Conservation (phyloP, 2,888 invertebrate genomes). For the Torymus auratus region DNA sequence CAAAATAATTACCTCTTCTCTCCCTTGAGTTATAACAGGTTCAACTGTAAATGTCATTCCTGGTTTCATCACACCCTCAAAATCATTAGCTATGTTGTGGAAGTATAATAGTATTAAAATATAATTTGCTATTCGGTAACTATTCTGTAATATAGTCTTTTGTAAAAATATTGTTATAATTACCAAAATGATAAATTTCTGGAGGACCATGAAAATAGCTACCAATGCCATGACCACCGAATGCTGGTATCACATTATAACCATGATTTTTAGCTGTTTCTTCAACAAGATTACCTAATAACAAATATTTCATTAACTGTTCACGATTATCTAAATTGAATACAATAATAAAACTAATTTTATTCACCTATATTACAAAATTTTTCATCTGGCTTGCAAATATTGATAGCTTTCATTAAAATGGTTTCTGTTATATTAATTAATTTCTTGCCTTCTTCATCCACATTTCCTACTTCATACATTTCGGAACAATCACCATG, state of each 20-base stretch:
- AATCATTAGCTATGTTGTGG: slow-evolving; percentile 79
- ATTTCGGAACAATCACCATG: slow-evolving; percentile 96
- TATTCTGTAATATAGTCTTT: too few relatives aligned
- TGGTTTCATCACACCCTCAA: slow-evolving; percentile 84
- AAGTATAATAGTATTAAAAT: slow-evolving; percentile 10
- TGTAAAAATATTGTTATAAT: slow-evolving; percentile 58
- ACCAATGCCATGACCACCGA: slow-evolving; percentile 96
- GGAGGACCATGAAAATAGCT: slow-evolving; percentile 95
- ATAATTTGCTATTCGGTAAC: slow-evolving; percentile 10
- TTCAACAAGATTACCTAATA: slow-evolving; percentile 81
- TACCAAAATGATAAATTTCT: slow-evolving; percentile 91
- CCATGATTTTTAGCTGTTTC: slow-evolving; percentile 81
- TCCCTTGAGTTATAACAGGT: slow-evolving; percentile 89
- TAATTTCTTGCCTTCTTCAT: slow-evolving; percentile 84
- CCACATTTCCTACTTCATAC: slow-evolving; percentile 89
- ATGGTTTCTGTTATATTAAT: slow-evolving; percentile 85
- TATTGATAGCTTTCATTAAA: slow-evolving; percentile 80
- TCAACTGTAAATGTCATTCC: slow-evolving; percentile 99
- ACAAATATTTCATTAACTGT: background rate
- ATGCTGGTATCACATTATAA: slow-evolving; percentile 85
- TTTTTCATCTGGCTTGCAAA: slow-evolving; percentile 79
- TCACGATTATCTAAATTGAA: background rate
- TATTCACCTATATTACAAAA: slow-evolving; percentile 78
- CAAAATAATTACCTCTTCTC: slow-evolving; percentile 82
- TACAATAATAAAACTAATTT: slow-evolving; percentile 3